Conservation (phyloP, 2,113 vertebrate species). For the Lamprotornis superbus region DNA sequence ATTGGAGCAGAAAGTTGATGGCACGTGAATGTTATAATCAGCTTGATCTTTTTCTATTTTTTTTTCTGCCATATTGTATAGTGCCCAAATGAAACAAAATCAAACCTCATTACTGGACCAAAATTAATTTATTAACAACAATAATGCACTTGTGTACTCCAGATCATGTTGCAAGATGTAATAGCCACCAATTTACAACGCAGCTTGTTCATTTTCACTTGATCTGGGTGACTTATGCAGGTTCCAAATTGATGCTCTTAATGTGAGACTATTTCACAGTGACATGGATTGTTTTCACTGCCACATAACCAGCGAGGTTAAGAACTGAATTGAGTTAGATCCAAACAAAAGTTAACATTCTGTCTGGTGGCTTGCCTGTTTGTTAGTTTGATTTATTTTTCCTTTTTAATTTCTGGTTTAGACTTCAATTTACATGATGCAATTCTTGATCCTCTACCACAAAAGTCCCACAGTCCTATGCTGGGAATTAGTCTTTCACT, state of each 20-base stretch:
- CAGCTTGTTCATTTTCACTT: conserved; percentile 56
- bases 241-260: conserved; percentile 31
- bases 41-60: conserved; percentile 53
- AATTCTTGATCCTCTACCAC: neutral
- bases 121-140: conserved; percentile 60
- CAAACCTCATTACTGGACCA: conserved; percentile 72
- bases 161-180: conserved; percentile 55
- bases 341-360: conserved; percentile 23
- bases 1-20: conserved; percentile 83
- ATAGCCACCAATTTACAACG: conserved; percentile 32
- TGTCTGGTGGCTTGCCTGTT: neutral
- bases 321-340: conserved; percentile 9
- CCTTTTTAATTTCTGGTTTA: conserved; percentile 49
- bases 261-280: conserved; percentile 12
- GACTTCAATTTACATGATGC: neutral
- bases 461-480: neutral
- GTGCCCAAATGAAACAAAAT: conserved; percentile 72
- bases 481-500: neutral
- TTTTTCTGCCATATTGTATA: conserved; percentile 76
- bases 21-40: conserved; percentile 85
- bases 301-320: neutral
- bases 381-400: conserved; percentile 25
- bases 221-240: conserved; percentile 27
- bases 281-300: conserved; percentile 11
- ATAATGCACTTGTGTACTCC: conserved; percentile 43